A percentile compares a stretch with the other conserved stretches of the same genome.
phyloP scores from a whole-genome alignment of 2,797 vertebrate species.

The Micrastur ruficollis region DNA sequence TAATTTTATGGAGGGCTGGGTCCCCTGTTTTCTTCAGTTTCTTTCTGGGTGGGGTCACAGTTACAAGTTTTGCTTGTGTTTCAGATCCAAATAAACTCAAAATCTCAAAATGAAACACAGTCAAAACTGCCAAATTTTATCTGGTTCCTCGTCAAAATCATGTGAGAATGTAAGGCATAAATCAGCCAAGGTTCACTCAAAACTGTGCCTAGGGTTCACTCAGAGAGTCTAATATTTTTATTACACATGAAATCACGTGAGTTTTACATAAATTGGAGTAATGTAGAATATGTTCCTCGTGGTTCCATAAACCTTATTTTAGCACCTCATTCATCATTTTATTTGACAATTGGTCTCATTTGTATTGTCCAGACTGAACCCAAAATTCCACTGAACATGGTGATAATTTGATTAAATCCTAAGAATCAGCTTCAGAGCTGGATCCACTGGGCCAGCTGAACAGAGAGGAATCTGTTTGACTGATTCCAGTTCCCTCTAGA shows the following conservation, averaged over 20 bases:
- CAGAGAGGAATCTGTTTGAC: background rate
- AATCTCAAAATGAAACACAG: slow-evolving; percentile 5
- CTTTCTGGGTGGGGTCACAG: background rate
- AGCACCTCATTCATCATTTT: background rate
- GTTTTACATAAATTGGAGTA: background rate
- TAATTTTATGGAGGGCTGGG: background rate
- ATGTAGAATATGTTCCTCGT: background rate
- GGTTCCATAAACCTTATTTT: background rate
- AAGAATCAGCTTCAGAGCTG: background rate
- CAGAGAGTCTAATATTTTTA: background rate
- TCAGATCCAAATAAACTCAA: slow-evolving; percentile 40
- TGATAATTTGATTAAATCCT: slow-evolving; percentile 23
- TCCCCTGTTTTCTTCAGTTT: background rate
- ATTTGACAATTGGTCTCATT: background rate
- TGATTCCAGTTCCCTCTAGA: background rate
- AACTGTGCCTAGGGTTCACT: background rate
- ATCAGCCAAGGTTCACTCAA: slow-evolving; percentile 31
- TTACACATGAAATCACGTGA: background rate
- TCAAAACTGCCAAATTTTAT: slow-evolving; percentile 36
- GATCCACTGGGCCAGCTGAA: background rate
- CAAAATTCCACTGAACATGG: background rate
- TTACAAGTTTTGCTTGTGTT: background rate
- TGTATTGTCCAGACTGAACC: background rate
- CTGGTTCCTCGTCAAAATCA: slow-evolving; percentile 42
- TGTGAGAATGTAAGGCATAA: slow-evolving; percentile 26